Base-by-base conservation (phyloP, 2,113 vertebrate species). In the Alaudala cheleensis region DNA sequence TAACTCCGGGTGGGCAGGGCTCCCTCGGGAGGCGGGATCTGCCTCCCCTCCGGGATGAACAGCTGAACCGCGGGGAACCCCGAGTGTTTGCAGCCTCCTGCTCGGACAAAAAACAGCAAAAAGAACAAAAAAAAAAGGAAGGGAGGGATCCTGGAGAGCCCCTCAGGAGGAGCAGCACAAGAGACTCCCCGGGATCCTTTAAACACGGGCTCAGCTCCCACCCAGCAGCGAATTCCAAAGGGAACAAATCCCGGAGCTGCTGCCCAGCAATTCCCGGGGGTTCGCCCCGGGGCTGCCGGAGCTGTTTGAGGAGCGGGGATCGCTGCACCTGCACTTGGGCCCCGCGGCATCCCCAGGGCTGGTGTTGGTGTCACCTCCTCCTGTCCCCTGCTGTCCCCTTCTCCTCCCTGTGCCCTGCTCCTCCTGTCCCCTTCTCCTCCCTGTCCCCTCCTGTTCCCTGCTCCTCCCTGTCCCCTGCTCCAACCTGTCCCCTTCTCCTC, bases 1-100 rank as follows among this genome's bases (percentile, higher is more conserved):
- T 18, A 61, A 45, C 10, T 44, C n/a, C 10, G 3, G 25, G 2
- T 16, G 65, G 34, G 37, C 42, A 65, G 49, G 21, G 45, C 42
- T 73, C 14, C 47, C 69, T 62, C 31, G 53, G 71, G 12, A 37
- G 80, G 15, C 12, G 45, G 45, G 47, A 26, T 22, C 53, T 39
- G 26, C 14, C 47, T 69, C 73, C 42, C 31, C 16, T 45, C 61
- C 62, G 50, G 60, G 81, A 73, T 34, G 7, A 98, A 96, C 60
- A 53, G 80, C 89, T 88, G 74, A 96, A 67, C 94, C 96, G 96
- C 37, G 92, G 93, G 76, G 95, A 97, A 92, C 95, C 97, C 37
- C 92, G 90, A 82, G 74, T 94, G 71, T 97, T 97, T 57, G 92
- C 94, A 34, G 87, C 88, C 86, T 97, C 94, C 92, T 94, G 81